A percentile compares a stretch with the other conserved stretches of the same genome.
Evolutionary conservation across 2,888 invertebrate genomes (phyloP).

Genomic region (Mellilla xanthometata): DNA sequence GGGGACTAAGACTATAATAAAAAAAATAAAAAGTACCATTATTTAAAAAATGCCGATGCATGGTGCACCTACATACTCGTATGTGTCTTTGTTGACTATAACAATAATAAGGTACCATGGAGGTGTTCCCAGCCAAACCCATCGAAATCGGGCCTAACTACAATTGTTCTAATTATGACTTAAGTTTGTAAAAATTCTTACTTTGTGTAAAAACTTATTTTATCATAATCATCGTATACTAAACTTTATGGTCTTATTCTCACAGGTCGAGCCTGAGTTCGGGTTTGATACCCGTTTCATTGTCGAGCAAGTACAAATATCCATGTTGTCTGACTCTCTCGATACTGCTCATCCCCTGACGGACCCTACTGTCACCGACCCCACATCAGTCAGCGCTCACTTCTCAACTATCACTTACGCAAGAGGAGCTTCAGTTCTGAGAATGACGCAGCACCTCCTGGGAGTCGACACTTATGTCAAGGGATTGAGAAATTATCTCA

Average conservation of each 20-base stretch:
- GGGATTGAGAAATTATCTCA: slow-evolving; percentile 81
- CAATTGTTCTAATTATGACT: too few relatives aligned
- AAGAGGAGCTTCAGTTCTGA: slow-evolving; percentile 84
- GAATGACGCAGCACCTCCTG: slow-evolving; percentile 86
- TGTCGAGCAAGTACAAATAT: slow-evolving; percentile 85
- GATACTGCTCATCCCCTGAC: slow-evolving; percentile 83
- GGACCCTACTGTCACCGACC: slow-evolving; percentile 75
- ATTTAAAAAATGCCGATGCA: too few relatives aligned
- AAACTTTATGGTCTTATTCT: too few relatives aligned
- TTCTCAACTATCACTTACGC: slow-evolving; percentile 88
- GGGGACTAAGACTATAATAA: too few relatives aligned
- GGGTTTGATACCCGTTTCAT: slow-evolving; percentile 81
- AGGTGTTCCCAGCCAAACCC: too few relatives aligned
- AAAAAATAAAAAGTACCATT: too few relatives aligned
- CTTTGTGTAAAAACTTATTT: too few relatives aligned
- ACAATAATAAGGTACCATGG: too few relatives aligned
- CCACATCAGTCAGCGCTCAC: slow-evolving; percentile 80
- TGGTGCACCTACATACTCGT: too few relatives aligned
- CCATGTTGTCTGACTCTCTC: slow-evolving; percentile 83
- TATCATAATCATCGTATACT: neutral
- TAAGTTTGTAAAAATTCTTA: too few relatives aligned
- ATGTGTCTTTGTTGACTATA: too few relatives aligned
- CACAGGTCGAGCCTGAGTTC: slow-evolving; percentile 46
- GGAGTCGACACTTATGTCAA: slow-evolving; percentile 74
- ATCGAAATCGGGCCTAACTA: too few relatives aligned